Base-by-base conservation (phyloP, 1,140 invertebrate genomes). In the Bombus picipes region DNA sequence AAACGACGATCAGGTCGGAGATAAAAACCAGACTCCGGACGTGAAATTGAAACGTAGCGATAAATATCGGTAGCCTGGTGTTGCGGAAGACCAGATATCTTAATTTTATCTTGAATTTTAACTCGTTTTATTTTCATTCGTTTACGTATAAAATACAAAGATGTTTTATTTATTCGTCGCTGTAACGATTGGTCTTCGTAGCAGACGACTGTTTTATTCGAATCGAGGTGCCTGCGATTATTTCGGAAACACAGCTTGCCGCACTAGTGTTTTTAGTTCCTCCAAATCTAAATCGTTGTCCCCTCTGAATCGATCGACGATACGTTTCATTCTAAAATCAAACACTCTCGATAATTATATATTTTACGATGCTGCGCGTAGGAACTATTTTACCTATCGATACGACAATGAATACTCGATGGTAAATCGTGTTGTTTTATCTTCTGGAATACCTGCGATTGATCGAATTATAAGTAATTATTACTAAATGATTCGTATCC, bases 261-360 rank as follows among this genome's bases (percentile, higher is more conserved):
- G 41, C 3, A 92, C 32, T 75, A 88, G 82, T 12, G 59, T 71
- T 39, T 91, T 90, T 12, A 92, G 13, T 15, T 91, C 86, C 8
- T 90, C 62, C 59, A 89, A 39, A 77, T 90, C 43, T 9, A 91
- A 73, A 22, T 86, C 34, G 0, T 65, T 10, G 12, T 10, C 32
- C 8, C 59, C n/a, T 6, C n/a, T 39, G 1, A 82, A 28, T n/a
- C 87, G 59, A 70, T 91, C 70, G 25, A 81, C 71, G 28, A 92
- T 87, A 4, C 71, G 41, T 28, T 78, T 76, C 2, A 88, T 13
- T 22, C 89, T 92, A 41, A 82, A 91, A 91, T 43, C n/a, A 85
- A 72, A 86, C 75, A 15, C 13, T 34, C 22, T 22, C 18, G 12
- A 32, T 57, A 32, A 12, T 53, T 25, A 3, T 15, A 1, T 9